Percentiles rank a stretch among this genome's conserved stretches.
Conservation (phyloP, 2,113 vertebrate genomes). For the Prolemur simus region DNA sequence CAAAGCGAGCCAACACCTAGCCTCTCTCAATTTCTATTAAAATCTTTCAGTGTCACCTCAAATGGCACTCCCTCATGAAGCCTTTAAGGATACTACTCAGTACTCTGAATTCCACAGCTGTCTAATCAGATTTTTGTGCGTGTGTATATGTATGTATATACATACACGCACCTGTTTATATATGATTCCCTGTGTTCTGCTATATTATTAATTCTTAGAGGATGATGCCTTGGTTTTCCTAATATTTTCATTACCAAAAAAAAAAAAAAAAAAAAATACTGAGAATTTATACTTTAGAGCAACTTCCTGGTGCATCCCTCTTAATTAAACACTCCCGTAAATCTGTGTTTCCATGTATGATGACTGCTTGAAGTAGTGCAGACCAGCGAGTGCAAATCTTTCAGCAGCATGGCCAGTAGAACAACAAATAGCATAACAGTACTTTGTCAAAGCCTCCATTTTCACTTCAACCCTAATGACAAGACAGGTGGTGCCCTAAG, state of each 20-base stretch:
- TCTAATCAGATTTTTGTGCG: background rate
- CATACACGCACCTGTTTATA: background rate
- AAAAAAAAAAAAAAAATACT: constrained; percentile 42
- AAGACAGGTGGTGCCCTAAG: background rate
- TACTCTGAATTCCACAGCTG: background rate
- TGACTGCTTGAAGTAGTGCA: background rate
- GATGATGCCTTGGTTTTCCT: background rate
- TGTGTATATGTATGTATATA: too few species aligned
- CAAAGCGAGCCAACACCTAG: background rate
- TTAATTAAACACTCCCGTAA: background rate
- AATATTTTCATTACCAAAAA: background rate
- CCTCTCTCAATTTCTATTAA: constrained; percentile 9
- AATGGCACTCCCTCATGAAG: background rate
- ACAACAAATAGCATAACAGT: background rate
- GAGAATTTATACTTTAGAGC: background rate
- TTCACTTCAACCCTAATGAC: background rate
- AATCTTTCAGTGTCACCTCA: background rate
- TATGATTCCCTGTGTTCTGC: background rate
- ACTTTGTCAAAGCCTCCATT: background rate
- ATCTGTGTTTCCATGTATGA: background rate
- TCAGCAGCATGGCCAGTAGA: background rate
- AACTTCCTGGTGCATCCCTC: background rate
- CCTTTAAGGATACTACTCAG: background rate
- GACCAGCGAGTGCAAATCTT: background rate
- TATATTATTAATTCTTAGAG: background rate